Evolutionary conservation across 2,113 vertebrate species (phyloP).

Genomic region (Charina bottae): DNA sequence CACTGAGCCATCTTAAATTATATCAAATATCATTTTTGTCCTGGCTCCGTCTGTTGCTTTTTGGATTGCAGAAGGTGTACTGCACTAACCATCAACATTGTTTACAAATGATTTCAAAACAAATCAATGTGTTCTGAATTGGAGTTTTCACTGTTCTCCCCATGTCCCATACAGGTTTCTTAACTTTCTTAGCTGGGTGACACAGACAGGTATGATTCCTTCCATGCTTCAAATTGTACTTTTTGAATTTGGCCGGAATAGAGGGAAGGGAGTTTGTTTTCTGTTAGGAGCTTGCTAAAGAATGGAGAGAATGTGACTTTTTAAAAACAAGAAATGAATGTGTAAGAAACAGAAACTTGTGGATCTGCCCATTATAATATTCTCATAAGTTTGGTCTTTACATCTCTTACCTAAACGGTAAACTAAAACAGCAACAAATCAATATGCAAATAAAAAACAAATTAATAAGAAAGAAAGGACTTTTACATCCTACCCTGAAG

Average conservation of each 20-base stretch:
- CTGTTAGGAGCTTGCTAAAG: neutral
- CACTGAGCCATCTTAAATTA: too few relatives aligned
- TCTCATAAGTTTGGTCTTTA: neutral
- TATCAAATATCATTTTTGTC: neutral
- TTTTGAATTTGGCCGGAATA: neutral
- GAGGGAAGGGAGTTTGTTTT: neutral
- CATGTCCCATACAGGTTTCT: neutral
- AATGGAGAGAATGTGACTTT: neutral
- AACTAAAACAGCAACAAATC: neutral
- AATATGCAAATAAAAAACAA: neutral
- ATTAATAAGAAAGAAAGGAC: neutral
- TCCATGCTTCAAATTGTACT: neutral
- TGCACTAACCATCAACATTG: neutral
- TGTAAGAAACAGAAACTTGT: neutral
- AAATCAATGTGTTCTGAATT: neutral
- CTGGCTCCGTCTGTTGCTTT: neutral
- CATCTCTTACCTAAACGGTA: neutral
- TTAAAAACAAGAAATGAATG: neutral
- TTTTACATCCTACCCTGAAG: neutral
- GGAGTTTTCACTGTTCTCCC: neutral
- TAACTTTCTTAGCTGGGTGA: neutral
- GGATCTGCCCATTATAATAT: neutral
- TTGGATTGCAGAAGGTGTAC: neutral
- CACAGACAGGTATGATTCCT: neutral
- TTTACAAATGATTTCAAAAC: neutral